Percentiles rank a stretch among this genome's conserved stretches.
Conservation (phyloP, 53 echinoderm and acorn worm genomes). For the Arbacia lixula region DNA sequence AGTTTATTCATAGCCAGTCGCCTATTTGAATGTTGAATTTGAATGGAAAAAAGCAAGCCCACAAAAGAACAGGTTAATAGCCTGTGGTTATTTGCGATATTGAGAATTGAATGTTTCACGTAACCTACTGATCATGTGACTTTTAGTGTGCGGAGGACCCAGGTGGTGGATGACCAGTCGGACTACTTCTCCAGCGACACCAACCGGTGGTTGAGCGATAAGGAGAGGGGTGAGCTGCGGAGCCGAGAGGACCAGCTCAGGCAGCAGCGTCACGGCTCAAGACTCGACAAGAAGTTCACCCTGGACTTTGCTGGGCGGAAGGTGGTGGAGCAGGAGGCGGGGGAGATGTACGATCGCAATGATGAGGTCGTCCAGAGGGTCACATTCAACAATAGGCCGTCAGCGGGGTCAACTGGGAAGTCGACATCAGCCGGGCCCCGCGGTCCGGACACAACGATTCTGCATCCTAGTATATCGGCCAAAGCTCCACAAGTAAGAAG, state of each 20-base stretch:
- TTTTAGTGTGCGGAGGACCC: constrained; percentile 73
- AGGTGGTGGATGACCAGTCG: constrained; percentile 94
- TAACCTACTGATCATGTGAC: no score
- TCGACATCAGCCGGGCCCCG: not conserved
- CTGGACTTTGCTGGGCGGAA: constrained; percentile 96
- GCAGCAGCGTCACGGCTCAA: constrained; percentile 83
- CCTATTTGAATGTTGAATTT: not conserved
- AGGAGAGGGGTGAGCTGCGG: constrained; percentile 68
- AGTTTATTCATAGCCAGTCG: no score
- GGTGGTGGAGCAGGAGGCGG: constrained; percentile 72
- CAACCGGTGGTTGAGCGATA: constrained; percentile 86
- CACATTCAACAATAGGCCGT: constrained; percentile 71
- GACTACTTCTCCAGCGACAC: constrained; percentile 97
- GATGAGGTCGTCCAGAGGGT: constrained; percentile 92
- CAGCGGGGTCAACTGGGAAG: not conserved
- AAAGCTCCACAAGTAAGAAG: constrained; percentile 80
- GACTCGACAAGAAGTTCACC: constrained; percentile 84
- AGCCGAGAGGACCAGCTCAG: constrained; percentile 72
- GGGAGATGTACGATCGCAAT: constrained; percentile 89
- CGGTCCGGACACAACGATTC: constrained; percentile 59
- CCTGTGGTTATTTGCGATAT: no score
- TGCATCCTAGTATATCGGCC: constrained; percentile 76
- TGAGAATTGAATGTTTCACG: no score
- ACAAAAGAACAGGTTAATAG: no score
- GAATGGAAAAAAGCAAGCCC: not conserved